Conservation (phyloP, 2,113 vertebrate species). For the Kobus ellipsiprymnus region DNA sequence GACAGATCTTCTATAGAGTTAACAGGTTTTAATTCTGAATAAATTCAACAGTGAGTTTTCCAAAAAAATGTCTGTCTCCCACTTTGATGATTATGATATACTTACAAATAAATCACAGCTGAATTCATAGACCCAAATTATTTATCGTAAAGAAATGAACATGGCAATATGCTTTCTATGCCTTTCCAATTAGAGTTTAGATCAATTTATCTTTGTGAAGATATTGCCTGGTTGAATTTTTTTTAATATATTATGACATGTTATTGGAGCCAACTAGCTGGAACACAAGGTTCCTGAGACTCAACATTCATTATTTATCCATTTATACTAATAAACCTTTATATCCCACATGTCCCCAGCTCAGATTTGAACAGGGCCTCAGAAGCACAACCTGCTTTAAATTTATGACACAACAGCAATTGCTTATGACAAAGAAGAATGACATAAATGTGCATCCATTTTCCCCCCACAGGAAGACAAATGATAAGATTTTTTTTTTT, state of each 20-base stretch:
- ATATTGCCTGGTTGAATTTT: conserved; percentile 68
- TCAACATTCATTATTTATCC: conserved; percentile 71
- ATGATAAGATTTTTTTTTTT: conserved; percentile 4
- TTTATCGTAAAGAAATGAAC: conserved; percentile 75
- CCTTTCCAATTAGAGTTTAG: conserved; percentile 70
- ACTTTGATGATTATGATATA: conserved; percentile 64
- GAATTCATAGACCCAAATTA: conserved; percentile 47
- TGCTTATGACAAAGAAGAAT: conserved; percentile 71
- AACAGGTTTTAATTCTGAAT: conserved; percentile 44
- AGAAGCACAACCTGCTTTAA: conserved; percentile 71
- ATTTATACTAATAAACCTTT: conserved; percentile 79
- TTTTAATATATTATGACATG: conserved; percentile 64
- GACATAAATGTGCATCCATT: conserved; percentile 39
- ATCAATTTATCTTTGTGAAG: conserved; percentile 73
- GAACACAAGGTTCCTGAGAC: conserved; percentile 65
- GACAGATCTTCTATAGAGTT: not conserved
- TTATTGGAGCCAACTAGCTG: conserved; percentile 58
- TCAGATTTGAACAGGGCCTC: conserved; percentile 56
- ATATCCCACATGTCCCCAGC: conserved; percentile 67
- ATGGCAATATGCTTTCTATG: conserved; percentile 65
- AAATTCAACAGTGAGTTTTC: conserved; percentile 20
- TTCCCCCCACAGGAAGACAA: conserved; percentile 59
- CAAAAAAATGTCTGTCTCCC: conserved; percentile 36
- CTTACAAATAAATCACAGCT: conserved; percentile 54
- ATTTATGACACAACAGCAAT: conserved; percentile 73